Evolutionary conservation across 2,797 vertebrate genomes (phyloP), one percentile per base, ranked within the genome.

Genomic region (Macropodus opercularis): DNA sequence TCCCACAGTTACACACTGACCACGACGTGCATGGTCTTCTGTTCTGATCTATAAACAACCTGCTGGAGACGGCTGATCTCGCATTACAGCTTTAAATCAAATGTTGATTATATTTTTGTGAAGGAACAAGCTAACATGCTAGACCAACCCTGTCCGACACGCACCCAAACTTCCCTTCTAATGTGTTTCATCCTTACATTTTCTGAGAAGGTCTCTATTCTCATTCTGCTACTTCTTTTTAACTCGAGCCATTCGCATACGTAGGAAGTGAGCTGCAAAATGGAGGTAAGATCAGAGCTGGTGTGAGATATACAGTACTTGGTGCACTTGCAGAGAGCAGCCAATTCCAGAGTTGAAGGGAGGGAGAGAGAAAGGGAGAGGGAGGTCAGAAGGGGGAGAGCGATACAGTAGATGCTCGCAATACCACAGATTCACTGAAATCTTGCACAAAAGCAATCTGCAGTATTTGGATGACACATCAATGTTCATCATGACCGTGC

Each of bases 291-390:
- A 85, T 85, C 70, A 90, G 84, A 80, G 88, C 87, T 89, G 86
- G 87, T 88, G 88, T 79, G 82, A 89, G 79, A 87, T 82, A 73
- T 80, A 89, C 85, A 90, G 85, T 85, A 89, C 88, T 84, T 80
- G 79, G 79, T 80, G 80, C 79, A 80, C 73, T 85, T 86, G 83
- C 74, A 83, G 74, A 81, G 72, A 87, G 85, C 80, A 87, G 80
- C 84, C 74, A 40, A 69, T 65, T 75, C 49, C 38, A 46, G 47
- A 63, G 69, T 47, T 24, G 34, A 42, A 35, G 59, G 36, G 5
- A 31, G 26, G 59, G 32, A 52, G 22, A 41, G 21, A 51, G 11
- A 10, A 12, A 29, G 8, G 49, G 63, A 63, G 66, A 63, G 76
- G 54, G 50, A 65, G 49, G 54, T 46, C 57, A 65, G 72, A 83